A percentile compares a stretch with the other conserved stretches of the same genome.
Conservation (phyloP, 1,140 invertebrate species). For the Rhyacophila brunnea region DNA sequence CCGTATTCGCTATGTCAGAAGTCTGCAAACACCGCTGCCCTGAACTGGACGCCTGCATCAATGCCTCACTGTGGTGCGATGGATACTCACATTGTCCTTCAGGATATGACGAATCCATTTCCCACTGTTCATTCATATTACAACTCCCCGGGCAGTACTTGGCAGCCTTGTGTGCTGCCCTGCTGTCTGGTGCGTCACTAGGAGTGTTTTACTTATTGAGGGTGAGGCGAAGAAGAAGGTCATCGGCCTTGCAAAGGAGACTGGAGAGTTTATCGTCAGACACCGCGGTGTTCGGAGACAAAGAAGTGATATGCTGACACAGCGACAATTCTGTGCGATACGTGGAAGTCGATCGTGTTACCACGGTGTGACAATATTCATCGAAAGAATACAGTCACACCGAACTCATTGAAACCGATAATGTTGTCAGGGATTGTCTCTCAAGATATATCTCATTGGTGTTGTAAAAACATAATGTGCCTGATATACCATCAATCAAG, state of each 20-base stretch:
- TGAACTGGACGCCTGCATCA: constrained; percentile 85
- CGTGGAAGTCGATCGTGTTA: constrained; percentile 84
- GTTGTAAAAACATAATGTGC: constrained; percentile 11
- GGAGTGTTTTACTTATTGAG: constrained; percentile 39
- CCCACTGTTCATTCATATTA: constrained; percentile 73
- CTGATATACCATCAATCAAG: constrained; percentile 10
- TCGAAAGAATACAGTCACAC: constrained; percentile 6
- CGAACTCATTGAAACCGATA: constrained; percentile 16
- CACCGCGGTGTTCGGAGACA: constrained; percentile 76
- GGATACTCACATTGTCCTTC: constrained; percentile 82
- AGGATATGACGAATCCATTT: constrained; percentile 80
- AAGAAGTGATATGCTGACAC: constrained; percentile 91
- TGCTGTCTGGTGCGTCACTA: constrained; percentile 43
- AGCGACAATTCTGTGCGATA: constrained; percentile 89
- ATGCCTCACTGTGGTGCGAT: constrained; percentile 85
- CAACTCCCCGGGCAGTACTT: constrained; percentile 72
- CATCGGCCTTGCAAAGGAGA: constrained; percentile 72
- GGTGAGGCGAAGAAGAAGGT: constrained; percentile 62
- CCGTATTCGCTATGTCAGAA: constrained; percentile 60
- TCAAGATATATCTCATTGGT: constrained; percentile 9
- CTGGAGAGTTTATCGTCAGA: constrained; percentile 75
- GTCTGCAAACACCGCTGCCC: constrained; percentile 80
- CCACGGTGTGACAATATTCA: constrained; percentile 72
- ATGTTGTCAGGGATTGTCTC: constrained; percentile 8
- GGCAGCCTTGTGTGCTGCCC: constrained; percentile 49